These are phyloP conservation scores for Chanos chanos DNA, from an alignment of 2,797 vertebrate species.

Conservation along the genomic window DNA sequence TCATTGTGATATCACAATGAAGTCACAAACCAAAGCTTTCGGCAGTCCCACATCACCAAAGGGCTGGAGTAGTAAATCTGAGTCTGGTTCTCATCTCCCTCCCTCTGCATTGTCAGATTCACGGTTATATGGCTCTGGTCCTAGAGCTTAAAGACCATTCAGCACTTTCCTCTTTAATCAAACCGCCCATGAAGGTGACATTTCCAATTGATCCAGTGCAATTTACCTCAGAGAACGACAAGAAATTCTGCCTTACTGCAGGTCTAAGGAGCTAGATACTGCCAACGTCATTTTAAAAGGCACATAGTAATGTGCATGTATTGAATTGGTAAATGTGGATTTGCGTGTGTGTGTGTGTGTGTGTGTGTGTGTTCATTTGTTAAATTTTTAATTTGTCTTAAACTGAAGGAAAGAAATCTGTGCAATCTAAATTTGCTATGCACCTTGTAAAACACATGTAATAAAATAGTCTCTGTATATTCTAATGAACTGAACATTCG, in stretches of 20 bases:
- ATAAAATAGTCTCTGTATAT: too few relatives aligned
- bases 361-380: not conserved
- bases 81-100: constrained; percentile 38
- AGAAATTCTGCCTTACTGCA: constrained; percentile 32
- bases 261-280: constrained; percentile 22
- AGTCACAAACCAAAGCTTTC: too few relatives aligned
- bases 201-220: constrained; percentile 53
- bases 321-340: too few relatives aligned
- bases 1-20: too few relatives aligned
- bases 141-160: constrained; percentile 41
- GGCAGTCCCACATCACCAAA: too few relatives aligned
- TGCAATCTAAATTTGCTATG: too few relatives aligned
- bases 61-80: constrained; percentile 6
- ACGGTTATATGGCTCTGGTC: constrained; percentile 37
- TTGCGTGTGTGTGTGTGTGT: not conserved
- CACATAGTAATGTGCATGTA: constrained; percentile 6
- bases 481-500: too few relatives aligned
- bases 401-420: too few relatives aligned
- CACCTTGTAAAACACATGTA: too few relatives aligned
- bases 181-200: constrained; percentile 53
- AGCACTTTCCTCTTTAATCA: constrained; percentile 54
- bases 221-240: constrained; percentile 45
- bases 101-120: constrained; percentile 15
- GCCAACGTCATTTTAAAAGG: not conserved
- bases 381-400: too few relatives aligned